Conservation (phyloP, 2,888 invertebrate genomes). For the Harmothoe impar region DNA sequence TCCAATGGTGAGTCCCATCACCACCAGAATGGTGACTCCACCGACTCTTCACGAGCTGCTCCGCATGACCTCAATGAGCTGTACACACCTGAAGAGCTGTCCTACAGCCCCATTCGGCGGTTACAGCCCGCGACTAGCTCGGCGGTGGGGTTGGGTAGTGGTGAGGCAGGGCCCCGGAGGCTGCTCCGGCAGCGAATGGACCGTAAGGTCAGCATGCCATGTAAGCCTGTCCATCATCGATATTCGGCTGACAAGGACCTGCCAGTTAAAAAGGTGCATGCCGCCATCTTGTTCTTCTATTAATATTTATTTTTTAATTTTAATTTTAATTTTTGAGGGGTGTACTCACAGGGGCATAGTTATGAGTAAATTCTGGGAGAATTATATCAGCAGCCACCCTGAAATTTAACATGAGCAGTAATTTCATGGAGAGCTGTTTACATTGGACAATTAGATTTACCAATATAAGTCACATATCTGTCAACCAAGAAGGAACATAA, state of each 20-base stretch:
- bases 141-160: not conserved
- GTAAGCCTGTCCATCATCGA: not conserved
- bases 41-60: not conserved
- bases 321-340: too few relatives aligned
- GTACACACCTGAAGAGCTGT: conserved; percentile 56
- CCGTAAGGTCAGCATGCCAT: conserved; percentile 17
- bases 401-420: too few relatives aligned
- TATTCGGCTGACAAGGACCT: not conserved
- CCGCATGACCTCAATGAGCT: not conserved
- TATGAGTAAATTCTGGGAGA: too few relatives aligned
- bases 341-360: too few relatives aligned
- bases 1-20: not conserved
- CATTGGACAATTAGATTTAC: too few relatives aligned
- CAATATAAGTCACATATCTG: too few relatives aligned
- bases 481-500: too few relatives aligned
- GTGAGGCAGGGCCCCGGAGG: not conserved
- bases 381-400: too few relatives aligned
- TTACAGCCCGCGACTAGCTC: not conserved
- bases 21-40: not conserved
- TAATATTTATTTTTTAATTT: too few relatives aligned
- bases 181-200: not conserved
- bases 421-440: too few relatives aligned
- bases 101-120: conserved; percentile 3
- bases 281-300: not conserved
- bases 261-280: conserved; percentile 13